These are phyloP conservation scores for Rhodinocichla rosea DNA, from an alignment of 2,113 vertebrate genomes.

Conservation along the genomic window DNA sequence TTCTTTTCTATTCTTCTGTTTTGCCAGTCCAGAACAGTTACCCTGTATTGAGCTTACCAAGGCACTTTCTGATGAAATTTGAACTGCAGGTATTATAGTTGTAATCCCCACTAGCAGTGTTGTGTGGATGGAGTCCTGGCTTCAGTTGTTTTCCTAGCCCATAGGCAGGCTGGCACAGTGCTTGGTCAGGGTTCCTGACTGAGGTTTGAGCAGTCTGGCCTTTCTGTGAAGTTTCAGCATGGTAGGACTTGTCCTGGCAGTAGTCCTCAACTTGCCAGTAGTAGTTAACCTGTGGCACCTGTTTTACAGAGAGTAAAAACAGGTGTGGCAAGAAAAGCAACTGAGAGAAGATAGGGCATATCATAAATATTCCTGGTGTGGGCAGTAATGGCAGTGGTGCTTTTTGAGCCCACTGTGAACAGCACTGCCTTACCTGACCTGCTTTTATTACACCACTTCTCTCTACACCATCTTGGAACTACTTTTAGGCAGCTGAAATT, in stretches of 20 bases:
- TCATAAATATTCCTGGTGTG: not conserved
- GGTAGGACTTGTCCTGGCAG: not conserved
- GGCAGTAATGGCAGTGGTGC: not conserved
- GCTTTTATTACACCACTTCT: not conserved
- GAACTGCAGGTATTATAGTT: not conserved
- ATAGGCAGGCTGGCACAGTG: not conserved
- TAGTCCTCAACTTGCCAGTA: not conserved
- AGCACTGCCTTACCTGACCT: not conserved
- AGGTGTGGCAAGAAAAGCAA: slow-evolving; percentile 13
- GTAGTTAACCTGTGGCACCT: slow-evolving; percentile 1
- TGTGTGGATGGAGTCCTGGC: not conserved
- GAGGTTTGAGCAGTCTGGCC: not conserved
- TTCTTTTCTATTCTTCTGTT: not conserved
- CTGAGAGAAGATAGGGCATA: not conserved
- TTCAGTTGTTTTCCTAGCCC: not conserved
- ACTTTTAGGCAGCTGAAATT: not conserved
- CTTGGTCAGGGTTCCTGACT: not conserved
- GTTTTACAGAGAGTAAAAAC: slow-evolving; percentile 23
- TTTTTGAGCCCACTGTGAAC: not conserved
- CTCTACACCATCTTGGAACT: not conserved
- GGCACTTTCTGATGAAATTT: not conserved
- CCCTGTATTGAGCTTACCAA: not conserved
- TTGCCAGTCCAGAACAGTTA: not conserved
- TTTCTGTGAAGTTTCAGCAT: not conserved
- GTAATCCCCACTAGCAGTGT: not conserved